Base-by-base conservation (phyloP, 2,888 invertebrate genomes). In the Artemia sinica region DNA sequence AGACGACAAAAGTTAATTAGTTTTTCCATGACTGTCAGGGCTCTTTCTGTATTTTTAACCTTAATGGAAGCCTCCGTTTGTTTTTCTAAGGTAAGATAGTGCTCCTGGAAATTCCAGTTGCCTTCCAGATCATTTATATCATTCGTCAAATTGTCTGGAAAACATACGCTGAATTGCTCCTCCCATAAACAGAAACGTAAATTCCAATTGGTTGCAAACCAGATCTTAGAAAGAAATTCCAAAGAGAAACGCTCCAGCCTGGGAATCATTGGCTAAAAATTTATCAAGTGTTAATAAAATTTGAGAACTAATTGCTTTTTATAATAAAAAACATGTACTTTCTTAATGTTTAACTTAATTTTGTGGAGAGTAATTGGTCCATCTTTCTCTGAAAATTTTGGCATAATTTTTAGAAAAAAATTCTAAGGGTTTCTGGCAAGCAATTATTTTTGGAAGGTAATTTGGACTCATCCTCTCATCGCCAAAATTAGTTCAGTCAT, bases 81-180 rank as follows among this genome's bases (percentile, higher is more conserved):
- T 58, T 58, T 58, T 58, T 58, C 58, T 58, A 14, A 18, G 58
- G 58, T 58, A 18, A 14, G 58, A 14, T n/a, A 18, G 58, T 58
- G 58, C 18, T 18, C 58, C 58, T 58, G 58, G 58, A 58, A 28
- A 58, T 58, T 58, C 58, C 58, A 18, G 58, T 58, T 58, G 58
- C n/a, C 58, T 58, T 58, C 58, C 18, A 18, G 58, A 58, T n/a
- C n/a, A n/a, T 58, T n/a, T 58, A 58, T 58, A 58, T 58, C 58
- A 58, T 58, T 58, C 58, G 58, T 58, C 58, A 58, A n/a, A 14
- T 14, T 14, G 14, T 14, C 58, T 8, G 58, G 58, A 58, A 58
- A 58, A 58, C n/a, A n/a, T 14, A 9, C 58, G 2, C 58, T 7
- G 58, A n/a, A 58, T 58, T 14, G 58, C 58, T 58, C 58, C 58